A percentile compares a stretch with the other conserved stretches of the same genome.
phyloP scores from a whole-genome alignment of 1,140 invertebrate species.

The Dendrolimus punctatus region DNA sequence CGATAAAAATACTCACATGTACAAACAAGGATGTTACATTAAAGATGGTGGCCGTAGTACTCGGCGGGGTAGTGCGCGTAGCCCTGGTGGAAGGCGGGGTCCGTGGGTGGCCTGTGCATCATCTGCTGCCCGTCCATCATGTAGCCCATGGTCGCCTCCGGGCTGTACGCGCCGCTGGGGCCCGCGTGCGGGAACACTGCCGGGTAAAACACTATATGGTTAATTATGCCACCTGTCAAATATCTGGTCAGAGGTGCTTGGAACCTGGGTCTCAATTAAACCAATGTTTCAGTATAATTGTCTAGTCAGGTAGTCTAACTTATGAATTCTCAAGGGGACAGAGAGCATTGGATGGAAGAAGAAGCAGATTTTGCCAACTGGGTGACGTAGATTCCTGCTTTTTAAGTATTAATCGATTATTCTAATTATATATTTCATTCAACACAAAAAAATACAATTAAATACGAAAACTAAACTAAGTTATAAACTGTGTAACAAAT shows the following conservation, averaged over 20 bases:
- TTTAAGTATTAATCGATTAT: too few species aligned
- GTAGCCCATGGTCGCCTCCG: conserved; percentile 94
- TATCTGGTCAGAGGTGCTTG: not conserved
- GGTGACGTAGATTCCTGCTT: too few species aligned
- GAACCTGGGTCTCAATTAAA: too few species aligned
- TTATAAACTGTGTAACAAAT: too few species aligned
- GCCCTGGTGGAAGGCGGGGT: conserved; percentile 91
- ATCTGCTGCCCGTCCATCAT: conserved; percentile 97
- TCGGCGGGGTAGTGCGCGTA: conserved; percentile 91
- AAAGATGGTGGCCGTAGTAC: conserved; percentile 93
- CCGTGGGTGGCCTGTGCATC: conserved; percentile 94
- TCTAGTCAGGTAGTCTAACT: too few species aligned
- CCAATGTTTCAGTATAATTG: too few species aligned
- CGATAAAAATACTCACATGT: conserved; percentile 51
- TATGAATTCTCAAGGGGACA: too few species aligned
- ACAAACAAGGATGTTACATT: conserved; percentile 65
- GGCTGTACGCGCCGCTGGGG: conserved; percentile 95
- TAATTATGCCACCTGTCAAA: conserved; percentile 48
- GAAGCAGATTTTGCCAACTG: too few species aligned
- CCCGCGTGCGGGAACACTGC: conserved; percentile 92
- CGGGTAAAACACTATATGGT: conserved; percentile 69
- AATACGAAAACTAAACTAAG: too few species aligned
- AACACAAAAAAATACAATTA: too few species aligned
- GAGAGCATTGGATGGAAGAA: too few species aligned
- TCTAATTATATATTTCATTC: too few species aligned